Base-by-base conservation (phyloP, 2,113 vertebrate species). In the Cygnus atratus region DNA sequence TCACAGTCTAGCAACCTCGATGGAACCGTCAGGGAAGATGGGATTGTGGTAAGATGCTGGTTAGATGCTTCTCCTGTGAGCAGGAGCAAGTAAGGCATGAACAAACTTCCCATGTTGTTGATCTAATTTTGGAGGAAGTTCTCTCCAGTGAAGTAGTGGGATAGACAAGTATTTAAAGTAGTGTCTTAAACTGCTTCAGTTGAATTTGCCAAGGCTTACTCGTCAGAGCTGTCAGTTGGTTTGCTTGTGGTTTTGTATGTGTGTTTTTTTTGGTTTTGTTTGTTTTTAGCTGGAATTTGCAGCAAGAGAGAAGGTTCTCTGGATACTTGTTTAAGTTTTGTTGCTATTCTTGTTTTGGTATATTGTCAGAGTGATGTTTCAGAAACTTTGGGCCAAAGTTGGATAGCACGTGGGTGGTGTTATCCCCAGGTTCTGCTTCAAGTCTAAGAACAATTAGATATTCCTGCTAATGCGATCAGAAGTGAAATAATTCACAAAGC, bases 401-500 rank as follows among this genome's bases (percentile, higher is more conserved):
- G 70, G 16, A 21, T 44, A 74, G 35, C 35, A 82, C 67, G 62
- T 85, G 50, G n/a, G 44, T 54, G 54, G 22, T 63, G 22, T 91
- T 73, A 92, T 91, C 52, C 33, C 58, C 54, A 79, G n/a, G 44
- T 92, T 91, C 61, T 81, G 33, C 52, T 65, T 89, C 55, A 59
- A 88, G 63, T 66, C 65, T 85, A n/a, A 78, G 93, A 92, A 7
- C 35, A 44, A 74, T 77, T 65, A 92, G 39, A 52, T 90, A 59
- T 41, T 88, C 54, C 39, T 59, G 25, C 13, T 92, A 88, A 92
- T 88, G 46, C 67, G 39, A 75, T 93, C 35, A 48, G 48, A 92
- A 84, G 35, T 66, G 62, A 93, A 90, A 35, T 75, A 78, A 88
- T 78, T 94, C 76, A 63, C 70, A 84, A 81, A 96, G 39, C 48